Evolutionary conservation across 2,888 invertebrate genomes (phyloP).

Genomic region (Itoplectis maculator): DNA sequence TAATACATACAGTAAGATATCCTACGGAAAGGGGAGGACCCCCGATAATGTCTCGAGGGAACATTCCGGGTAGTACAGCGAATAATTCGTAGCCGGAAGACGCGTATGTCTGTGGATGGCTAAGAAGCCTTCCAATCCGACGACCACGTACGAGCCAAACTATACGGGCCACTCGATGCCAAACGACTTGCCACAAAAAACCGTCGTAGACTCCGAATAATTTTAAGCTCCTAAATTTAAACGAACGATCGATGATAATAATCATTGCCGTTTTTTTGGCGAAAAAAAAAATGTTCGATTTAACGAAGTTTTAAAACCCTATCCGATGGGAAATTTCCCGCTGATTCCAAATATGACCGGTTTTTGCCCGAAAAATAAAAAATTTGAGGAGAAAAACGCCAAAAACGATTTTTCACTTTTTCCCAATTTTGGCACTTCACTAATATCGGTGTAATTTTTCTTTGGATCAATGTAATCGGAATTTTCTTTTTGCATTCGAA

Average conservation of each 20-base stretch:
- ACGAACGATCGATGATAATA: background rate
- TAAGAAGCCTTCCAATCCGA: background rate
- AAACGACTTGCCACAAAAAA: background rate
- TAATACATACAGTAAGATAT: constrained; percentile 7
- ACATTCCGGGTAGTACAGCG: constrained; percentile 1
- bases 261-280: no score
- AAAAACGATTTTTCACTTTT: no score
- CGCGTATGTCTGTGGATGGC: background rate
- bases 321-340: no score
- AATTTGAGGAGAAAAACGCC: no score
- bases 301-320: no score
- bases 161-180: background rate
- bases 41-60: constrained; percentile 15
- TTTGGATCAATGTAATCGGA: no score
- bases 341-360: no score
- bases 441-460: no score
- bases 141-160: background rate
- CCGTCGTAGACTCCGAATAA: background rate
- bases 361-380: no score
- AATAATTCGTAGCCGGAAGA: constrained; percentile 22
- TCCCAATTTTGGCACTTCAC: no score
- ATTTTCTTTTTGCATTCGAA: no score
- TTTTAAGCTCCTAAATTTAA: background rate
- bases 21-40: constrained; percentile 14
- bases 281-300: no score